Evolutionary conservation across 2,888 invertebrate genomes (phyloP), one percentile per base, ranked within the genome.

Genomic region (Drosophila cyrtoloma): DNA sequence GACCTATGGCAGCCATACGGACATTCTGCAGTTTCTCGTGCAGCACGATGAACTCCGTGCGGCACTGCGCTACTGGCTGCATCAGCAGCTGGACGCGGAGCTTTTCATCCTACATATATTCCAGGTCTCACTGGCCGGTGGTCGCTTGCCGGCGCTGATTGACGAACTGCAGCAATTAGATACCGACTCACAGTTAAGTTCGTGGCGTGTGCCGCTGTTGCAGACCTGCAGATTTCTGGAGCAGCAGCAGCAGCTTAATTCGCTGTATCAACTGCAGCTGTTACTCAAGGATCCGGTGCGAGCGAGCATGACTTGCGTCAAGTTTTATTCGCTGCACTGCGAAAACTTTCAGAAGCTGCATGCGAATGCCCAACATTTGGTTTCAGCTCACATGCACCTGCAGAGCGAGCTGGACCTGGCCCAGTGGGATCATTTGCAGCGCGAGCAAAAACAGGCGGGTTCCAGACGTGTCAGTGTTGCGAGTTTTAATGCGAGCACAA

Each of bases 241-340:
- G 91, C 95, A 95, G 79, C 95, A 95, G 69, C 95, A 95, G 75
- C 94, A 96, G 10, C 93, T 96, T 19, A 95, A 97, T 73, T 96
- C 95, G n/a, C 93, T 97, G 9, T 97, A 97, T 93, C 95, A 96
- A 73, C 92, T 97, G 52, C 97, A 97, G 91, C 94, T 95, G 59
- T 95, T 95, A 61, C 95, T 96, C 91, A 95, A 95, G 44, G 97
- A 97, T 92, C 95, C 95, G 74, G 95, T 97, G 44, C 94, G 97
- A 62, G 97, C 97, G 0, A 95, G 97, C 7, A 97, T 97, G 94
- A 96, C 97, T 0, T 97, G 97, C 91, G 96, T 97, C 59, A 95
- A 95, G 72, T 95, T 97, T 91, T 97, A 97, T 93, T 94, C 95
- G n/a, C 94, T 95, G 62, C 95, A 95, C 77, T 94, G 95, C 10